phyloP scores from a whole-genome alignment of 2,797 vertebrate genomes.

The Tadarida brasiliensis region DNA sequence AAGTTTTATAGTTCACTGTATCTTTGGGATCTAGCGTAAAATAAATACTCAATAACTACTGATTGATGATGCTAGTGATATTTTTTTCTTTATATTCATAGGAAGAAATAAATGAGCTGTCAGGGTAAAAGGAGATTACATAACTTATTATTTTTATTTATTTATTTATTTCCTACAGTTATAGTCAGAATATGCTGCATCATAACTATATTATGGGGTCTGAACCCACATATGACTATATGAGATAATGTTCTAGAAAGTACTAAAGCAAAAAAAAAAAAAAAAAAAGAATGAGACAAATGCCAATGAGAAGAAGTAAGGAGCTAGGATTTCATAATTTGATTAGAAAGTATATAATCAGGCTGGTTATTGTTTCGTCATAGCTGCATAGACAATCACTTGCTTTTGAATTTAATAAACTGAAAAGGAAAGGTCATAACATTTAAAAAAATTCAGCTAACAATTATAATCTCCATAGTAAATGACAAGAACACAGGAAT shows the following conservation, averaged over 20 bases:
- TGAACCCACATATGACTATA: slow-evolving; percentile 40
- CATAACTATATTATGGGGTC: slow-evolving; percentile 5
- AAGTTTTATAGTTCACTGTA: slow-evolving; percentile 44
- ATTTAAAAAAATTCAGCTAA: slow-evolving; percentile 61
- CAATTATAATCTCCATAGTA: slow-evolving; percentile 40
- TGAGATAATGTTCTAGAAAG: slow-evolving; percentile 39
- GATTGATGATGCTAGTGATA: background rate
- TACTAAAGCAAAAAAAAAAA: background rate
- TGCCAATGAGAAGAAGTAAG: background rate
- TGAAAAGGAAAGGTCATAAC: slow-evolving; percentile 36
- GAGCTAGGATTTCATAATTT: slow-evolving; percentile 55
- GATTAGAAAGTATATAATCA: slow-evolving; percentile 38
- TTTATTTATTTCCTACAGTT: background rate
- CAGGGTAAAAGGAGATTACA: background rate
- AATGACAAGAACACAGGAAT: slow-evolving; percentile 53
- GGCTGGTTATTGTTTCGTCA: slow-evolving; percentile 19
- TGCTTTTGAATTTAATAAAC: slow-evolving; percentile 65
- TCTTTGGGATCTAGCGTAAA: slow-evolving; percentile 33
- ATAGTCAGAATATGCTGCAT: slow-evolving; percentile 8
- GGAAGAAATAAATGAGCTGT: background rate
- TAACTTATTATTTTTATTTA: background rate
- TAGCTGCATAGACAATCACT: background rate
- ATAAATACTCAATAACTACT: slow-evolving; percentile 16
- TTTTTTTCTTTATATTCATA: slow-evolving; percentile 56
- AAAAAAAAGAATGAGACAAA: background rate